Base-by-base conservation (phyloP, 1,140 invertebrate genomes). In the Apis florea region DNA sequence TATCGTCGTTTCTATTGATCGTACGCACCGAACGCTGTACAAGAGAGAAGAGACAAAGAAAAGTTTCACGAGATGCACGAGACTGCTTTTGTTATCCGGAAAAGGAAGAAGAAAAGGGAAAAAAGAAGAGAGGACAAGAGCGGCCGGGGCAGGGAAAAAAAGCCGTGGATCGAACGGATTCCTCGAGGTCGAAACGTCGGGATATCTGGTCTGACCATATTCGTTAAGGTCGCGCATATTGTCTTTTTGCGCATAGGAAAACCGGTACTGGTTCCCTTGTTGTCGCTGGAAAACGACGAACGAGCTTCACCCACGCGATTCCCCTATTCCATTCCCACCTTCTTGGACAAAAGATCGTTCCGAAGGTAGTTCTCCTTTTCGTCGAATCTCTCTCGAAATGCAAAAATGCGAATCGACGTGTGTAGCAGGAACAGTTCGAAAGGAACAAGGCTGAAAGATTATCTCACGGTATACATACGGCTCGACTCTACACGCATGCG, bases 201-300 rank as follows among this genome's bases (percentile, higher is more conserved):
- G 86, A 85, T 81, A 75, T 89, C 89, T 87, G 82, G 89, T 90
- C 87, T 90, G 84, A 74, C 90, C 90, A 90, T 90, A 91, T 90
- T 83, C 82, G 89, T 69, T 90, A 90, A 90, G 89, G 89, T 90
- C 90, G 79, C 67, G 64, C 6, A 84, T 78, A 89, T 91, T 90
- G 87, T 91, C 82, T 90, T 88, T 89, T 90, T 88, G 87, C 79
- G 84, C 67, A 64, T 71, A 81, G 73, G 68, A 69, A 84, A 90
- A 88, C 89, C 85, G 88, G 88, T 90, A 88, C 83, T 51, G 84
- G 80, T 82, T 76, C 82, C 71, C 71, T 67, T 61, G 54, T 69
- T 66, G 53, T 58, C 69, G 64, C 31, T 71, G 76, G 81, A 80
- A 83, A 86, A 83, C 74, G 68, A 85, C 63, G 77, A 70, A n/a